These are phyloP conservation scores for Scolanthus callimorphus DNA, from an alignment of 92 coral and sea anemone species.

Conservation along the genomic window DNA sequence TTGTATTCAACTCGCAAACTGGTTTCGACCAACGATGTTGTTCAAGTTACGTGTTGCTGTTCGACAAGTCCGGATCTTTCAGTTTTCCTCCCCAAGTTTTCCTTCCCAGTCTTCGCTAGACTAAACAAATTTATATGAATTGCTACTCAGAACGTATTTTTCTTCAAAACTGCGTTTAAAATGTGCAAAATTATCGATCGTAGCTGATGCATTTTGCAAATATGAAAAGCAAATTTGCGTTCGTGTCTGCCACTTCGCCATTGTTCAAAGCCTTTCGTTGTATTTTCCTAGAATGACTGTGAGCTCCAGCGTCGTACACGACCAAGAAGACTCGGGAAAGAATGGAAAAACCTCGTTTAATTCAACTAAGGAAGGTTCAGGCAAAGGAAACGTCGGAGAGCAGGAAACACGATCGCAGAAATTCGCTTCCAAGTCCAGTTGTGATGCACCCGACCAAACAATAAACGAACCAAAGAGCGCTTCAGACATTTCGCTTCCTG, in stretches of 20 bases:
- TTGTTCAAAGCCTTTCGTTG: conserved; percentile 46
- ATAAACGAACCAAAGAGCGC: conserved; percentile 47
- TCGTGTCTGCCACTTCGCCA: conserved; percentile 38
- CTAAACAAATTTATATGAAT: not conserved
- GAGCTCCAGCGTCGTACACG: conserved; percentile 49
- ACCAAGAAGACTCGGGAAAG: conserved; percentile 57
- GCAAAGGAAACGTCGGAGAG: conserved; percentile 45
- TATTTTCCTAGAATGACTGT: conserved; percentile 65
- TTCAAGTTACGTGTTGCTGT: conserved; percentile 6
- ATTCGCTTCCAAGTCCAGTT: conserved; percentile 41
- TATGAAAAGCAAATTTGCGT: not conserved
- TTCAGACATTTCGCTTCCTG: conserved; percentile 53
- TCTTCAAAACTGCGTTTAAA: too few relatives aligned
- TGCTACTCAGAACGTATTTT: too few relatives aligned
- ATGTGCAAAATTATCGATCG: too few relatives aligned
- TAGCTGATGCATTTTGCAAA: too few relatives aligned
- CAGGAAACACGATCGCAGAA: conserved; percentile 91
- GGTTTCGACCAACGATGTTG: conserved; percentile 4
- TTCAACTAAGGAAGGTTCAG: conserved; percentile 32
- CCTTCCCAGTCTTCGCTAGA: not conserved
- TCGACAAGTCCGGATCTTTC: not conserved
- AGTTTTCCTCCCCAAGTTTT: not conserved
- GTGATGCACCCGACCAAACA: conserved; percentile 72
- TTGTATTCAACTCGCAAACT: conserved; percentile 7
- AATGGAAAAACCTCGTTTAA: conserved; percentile 32